Evolutionary conservation across 1,140 invertebrate genomes (phyloP).

Genomic region (Aphis gossypii): DNA sequence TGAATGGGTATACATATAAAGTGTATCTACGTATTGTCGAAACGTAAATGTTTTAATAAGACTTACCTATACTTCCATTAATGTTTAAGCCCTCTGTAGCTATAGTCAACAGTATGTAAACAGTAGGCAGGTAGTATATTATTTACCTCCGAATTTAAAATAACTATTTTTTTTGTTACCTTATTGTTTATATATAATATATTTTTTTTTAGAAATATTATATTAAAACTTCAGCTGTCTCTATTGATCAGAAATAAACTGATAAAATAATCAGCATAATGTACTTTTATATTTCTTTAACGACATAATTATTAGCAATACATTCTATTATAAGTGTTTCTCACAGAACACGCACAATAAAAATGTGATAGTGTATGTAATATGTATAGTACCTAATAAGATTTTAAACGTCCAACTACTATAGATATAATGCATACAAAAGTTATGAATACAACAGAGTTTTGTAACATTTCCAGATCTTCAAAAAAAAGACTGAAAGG

Average conservation of each 20-base stretch:
- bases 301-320: background rate
- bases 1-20: background rate
- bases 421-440: background rate
- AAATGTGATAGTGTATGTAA: no score
- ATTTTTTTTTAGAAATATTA: background rate
- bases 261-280: background rate
- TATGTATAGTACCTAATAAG: background rate
- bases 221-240: background rate
- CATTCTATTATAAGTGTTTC: background rate
- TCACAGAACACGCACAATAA: background rate
- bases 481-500: background rate
- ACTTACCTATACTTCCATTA: background rate
- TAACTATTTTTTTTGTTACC: background rate
- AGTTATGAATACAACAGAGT: background rate
- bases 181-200: background rate
- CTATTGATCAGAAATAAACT: background rate
- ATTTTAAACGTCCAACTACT: background rate
- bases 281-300: background rate
- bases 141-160: background rate
- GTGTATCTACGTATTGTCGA: background rate
- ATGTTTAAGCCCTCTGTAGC: background rate
- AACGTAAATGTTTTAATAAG: slow-evolving; percentile 13
- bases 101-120: background rate
- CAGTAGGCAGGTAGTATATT: background rate
- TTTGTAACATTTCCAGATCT: background rate